Percentiles rank a stretch among this genome's conserved stretches.
These are phyloP conservation scores for Mixornis gularis DNA, from an alignment of 2,113 vertebrate species.

Conservation along the genomic window DNA sequence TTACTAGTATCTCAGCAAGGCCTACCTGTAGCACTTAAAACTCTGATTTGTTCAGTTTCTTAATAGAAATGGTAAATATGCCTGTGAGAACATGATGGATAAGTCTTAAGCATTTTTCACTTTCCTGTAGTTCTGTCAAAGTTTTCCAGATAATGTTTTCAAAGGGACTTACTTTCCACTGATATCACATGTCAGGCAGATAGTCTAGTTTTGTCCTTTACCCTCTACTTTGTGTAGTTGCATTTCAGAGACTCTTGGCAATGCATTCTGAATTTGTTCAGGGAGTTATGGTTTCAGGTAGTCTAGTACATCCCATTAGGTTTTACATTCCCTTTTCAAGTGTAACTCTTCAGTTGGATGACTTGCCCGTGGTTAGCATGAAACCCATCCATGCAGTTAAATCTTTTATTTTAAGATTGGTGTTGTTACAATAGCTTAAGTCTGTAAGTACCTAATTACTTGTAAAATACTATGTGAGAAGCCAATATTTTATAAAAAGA, in stretches of 20 bases:
- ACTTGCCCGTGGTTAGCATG: neutral
- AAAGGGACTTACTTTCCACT: neutral
- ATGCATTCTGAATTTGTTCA: neutral
- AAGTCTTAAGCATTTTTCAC: neutral
- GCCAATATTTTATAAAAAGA: neutral
- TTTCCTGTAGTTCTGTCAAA: neutral
- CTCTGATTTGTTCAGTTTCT: neutral
- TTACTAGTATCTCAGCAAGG: neutral
- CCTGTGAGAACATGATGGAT: neutral
- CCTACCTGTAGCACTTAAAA: neutral
- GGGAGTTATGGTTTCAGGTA: neutral
- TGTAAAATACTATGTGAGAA: neutral
- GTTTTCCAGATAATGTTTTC: neutral
- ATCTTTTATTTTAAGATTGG: neutral
- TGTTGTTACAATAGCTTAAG: neutral
- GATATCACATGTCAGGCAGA: neutral
- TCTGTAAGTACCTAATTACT: neutral
- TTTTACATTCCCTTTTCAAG: neutral
- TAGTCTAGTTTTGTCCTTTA: neutral
- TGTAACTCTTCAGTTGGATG: neutral
- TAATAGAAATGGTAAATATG: neutral
- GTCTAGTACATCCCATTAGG: neutral
- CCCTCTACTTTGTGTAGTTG: neutral
- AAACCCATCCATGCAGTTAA: neutral
- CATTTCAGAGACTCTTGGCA: neutral